These are phyloP conservation scores for Phainopepla nitens DNA, from an alignment of 2,113 vertebrate genomes.

Conservation along the genomic window DNA sequence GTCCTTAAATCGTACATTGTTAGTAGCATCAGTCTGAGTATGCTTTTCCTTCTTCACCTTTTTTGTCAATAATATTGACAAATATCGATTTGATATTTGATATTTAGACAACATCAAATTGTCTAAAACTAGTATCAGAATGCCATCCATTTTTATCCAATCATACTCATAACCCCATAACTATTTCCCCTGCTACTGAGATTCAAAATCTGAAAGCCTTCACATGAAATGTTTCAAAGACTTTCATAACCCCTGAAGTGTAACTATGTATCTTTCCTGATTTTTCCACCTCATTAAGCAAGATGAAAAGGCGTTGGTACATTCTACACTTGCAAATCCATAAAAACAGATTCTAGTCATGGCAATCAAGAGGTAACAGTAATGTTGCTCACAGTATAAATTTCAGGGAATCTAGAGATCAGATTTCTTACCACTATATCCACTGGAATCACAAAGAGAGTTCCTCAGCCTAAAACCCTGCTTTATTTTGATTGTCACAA, in stretches of 20 bases:
- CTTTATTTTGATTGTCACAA: neutral
- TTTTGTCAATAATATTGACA: neutral
- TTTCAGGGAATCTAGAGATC: neutral
- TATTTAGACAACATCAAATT: too few relatives aligned
- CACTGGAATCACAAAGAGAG: neutral
- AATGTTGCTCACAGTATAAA: neutral
- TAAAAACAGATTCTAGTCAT: neutral
- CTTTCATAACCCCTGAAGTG: neutral
- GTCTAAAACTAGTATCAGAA: neutral
- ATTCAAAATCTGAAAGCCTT: neutral
- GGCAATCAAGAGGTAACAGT: neutral
- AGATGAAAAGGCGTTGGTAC: neutral
- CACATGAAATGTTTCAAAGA: neutral
- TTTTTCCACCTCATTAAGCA: neutral
- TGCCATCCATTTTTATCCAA: neutral
- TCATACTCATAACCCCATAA: neutral
- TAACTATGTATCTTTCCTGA: neutral
- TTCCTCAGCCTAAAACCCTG: neutral
- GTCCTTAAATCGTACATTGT: neutral
- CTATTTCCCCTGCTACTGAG: neutral
- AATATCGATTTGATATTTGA: too few relatives aligned
- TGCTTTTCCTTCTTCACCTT: neutral
- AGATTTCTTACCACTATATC: neutral
- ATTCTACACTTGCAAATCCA: neutral
- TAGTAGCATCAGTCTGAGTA: neutral